Base-by-base conservation (phyloP, 2,888 invertebrate genomes). In the Pyrrhia umbra region DNA sequence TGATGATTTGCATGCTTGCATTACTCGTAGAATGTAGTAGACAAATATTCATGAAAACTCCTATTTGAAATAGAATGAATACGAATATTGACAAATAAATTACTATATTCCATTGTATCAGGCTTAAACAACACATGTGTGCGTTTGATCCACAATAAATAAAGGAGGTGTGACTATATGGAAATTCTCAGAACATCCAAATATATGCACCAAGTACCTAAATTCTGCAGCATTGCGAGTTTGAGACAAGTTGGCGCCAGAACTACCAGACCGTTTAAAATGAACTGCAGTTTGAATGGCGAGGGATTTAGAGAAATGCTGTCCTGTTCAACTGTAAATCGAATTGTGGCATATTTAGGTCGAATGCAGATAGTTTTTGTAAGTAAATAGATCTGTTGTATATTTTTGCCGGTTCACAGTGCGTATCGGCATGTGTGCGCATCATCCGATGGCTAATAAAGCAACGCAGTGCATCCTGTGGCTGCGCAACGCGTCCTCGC, bases 401-500 rank as follows among this genome's bases (percentile, higher is more conserved):
- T 40, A 57, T 54, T 52, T 51, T 50, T 45, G 45, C 52, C 45
- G 54, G 54, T 59, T 57, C 16, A 30, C 39, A 56, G 45, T 54
- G 47, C 46, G 27, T 16, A 52, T 77, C 55, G 54, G 57, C 60
- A 58, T 64, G 37, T 61, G 25, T 57, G 57, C 68, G 55, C 55
- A 49, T 56, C 45, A 68, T 59, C 64, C 55, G 65, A 59, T 69
- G 74, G 64, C 52, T 77, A 77, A 80, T 81, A 72, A 79, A 83
- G 67, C 77, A 77, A 72, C 73, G 62, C 68, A 55, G 67, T 43
- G 43, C 52, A 79, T 77, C 69, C 77, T 73, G 62, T 45, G 57
- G 39, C 72, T 70, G 80, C 77, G 80, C 65, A 76, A 60, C 54
- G 68, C 65, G 79, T 80, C 80, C 82, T 76, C 66, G 64, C 52